A percentile compares a stretch with the other conserved stretches of the same genome.
phyloP scores from a whole-genome alignment of 2,888 invertebrate genomes.

The Xestobium rufovillosum region DNA sequence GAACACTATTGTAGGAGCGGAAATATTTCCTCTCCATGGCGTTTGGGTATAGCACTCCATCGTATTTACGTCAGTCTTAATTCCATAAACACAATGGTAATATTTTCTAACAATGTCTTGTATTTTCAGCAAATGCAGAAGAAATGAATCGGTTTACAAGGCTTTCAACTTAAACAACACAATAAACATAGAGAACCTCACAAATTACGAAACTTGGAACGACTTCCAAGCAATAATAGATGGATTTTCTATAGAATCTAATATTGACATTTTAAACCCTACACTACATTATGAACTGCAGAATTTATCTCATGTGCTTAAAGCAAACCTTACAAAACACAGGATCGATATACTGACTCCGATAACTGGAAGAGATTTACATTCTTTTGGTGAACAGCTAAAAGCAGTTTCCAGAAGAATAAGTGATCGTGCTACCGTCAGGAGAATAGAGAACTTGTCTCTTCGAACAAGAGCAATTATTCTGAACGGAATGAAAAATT shows the following conservation, averaged over 20 bases:
- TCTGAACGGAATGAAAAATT: slow-evolving; percentile 56
- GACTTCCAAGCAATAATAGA: slow-evolving; percentile 50
- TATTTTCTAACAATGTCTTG: too few species aligned
- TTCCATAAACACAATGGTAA: too few species aligned
- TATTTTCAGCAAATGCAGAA: slow-evolving; percentile 60
- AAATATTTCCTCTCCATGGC: too few species aligned
- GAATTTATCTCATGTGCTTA: slow-evolving; percentile 47
- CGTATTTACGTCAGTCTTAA: slow-evolving; percentile 22
- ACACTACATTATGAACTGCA: slow-evolving; percentile 52
- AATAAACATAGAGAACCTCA: slow-evolving; percentile 60
- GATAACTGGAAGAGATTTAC: slow-evolving; percentile 55
- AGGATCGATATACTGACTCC: slow-evolving; percentile 53
- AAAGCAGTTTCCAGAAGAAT: slow-evolving; percentile 61
- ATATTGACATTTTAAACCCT: too few species aligned
- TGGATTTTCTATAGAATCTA: slow-evolving; percentile 47
- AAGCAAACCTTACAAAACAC: slow-evolving; percentile 52
- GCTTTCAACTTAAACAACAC: slow-evolving; percentile 65
- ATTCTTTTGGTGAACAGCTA: slow-evolving; percentile 57
- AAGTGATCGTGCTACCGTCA: slow-evolving; percentile 60
- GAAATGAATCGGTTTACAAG: slow-evolving; percentile 63
- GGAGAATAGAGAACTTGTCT: slow-evolving; percentile 64
- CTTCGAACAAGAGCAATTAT: slow-evolving; percentile 58
- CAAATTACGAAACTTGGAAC: slow-evolving; percentile 58
- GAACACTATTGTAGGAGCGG: too few species aligned
- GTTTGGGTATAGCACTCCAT: too few species aligned